phyloP scores from a whole-genome alignment of 2,797 vertebrate genomes.

The Cyclura pinguis region DNA sequence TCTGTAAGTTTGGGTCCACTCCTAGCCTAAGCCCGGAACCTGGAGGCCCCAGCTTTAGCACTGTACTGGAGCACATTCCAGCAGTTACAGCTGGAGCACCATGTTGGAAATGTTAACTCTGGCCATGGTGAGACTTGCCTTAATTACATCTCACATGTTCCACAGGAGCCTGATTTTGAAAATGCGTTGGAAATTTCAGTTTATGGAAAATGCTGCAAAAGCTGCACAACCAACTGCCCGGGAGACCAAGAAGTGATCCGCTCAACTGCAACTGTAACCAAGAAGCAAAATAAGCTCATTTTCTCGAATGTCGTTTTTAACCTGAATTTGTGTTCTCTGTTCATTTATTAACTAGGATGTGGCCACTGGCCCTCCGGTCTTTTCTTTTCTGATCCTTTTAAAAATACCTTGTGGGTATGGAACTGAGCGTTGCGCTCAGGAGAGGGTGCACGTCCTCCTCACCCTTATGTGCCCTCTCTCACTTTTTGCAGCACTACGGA shows the following conservation, averaged over 20 bases:
- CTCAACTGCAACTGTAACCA: no score
- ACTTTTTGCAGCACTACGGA: not conserved
- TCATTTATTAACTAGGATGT: no score
- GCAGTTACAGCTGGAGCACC: not conserved
- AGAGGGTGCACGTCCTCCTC: no score
- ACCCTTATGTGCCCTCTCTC: not conserved
- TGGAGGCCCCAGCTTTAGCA: not conserved
- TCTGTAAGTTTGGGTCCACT: not conserved
- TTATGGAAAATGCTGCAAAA: not conserved
- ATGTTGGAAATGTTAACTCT: not conserved
- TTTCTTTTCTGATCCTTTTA: no score
- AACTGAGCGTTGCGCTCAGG: no score
- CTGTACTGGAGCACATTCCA: not conserved
- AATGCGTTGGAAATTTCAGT: not conserved
- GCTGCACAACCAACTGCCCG: no score
- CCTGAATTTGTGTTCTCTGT: no score
- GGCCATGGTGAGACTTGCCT: not conserved
- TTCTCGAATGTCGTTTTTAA: no score
- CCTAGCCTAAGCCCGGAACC: not conserved
- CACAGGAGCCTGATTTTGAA: not conserved
- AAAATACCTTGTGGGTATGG: no score
- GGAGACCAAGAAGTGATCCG: no score
- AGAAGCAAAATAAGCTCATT: not conserved
- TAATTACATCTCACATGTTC: not conserved
- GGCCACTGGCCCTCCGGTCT: no score